These are phyloP conservation scores for Halisarca cf. caerulea DNA, from an alignment of 37 sponge, comb jelly and placozoan species.

Conservation along the genomic window DNA sequence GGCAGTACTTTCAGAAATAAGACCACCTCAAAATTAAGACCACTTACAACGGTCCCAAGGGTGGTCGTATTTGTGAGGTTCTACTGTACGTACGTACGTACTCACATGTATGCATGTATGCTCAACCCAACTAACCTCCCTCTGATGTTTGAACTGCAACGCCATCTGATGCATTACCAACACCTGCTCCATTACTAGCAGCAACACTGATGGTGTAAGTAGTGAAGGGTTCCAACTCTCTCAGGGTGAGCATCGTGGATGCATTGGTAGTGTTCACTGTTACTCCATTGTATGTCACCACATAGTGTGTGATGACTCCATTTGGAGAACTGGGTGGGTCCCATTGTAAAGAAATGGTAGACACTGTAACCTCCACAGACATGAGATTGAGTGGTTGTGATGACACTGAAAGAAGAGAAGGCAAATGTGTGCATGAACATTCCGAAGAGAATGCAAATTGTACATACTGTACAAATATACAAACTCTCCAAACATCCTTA, in stretches of 20 bases:
- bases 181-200: neutral
- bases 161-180: neutral
- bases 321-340: neutral
- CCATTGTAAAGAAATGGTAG: neutral
- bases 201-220: neutral
- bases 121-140: neutral
- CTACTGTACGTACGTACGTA: neutral
- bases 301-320: neutral
- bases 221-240: neutral
- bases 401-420: no score
- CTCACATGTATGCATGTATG: neutral
- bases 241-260: neutral
- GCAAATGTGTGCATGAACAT: no score
- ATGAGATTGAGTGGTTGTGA: neutral
- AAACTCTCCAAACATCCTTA: no score
- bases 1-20: no score
- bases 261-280: neutral
- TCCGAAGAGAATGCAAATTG: no score
- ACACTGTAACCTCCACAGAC: neutral
- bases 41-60: no score
- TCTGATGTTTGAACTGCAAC: neutral
- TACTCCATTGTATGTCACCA: neutral
- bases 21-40: no score
- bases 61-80: no score
- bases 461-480: no score